Conservation (phyloP, 2,888 invertebrate genomes). For the Drosophila buzzatii region DNA sequence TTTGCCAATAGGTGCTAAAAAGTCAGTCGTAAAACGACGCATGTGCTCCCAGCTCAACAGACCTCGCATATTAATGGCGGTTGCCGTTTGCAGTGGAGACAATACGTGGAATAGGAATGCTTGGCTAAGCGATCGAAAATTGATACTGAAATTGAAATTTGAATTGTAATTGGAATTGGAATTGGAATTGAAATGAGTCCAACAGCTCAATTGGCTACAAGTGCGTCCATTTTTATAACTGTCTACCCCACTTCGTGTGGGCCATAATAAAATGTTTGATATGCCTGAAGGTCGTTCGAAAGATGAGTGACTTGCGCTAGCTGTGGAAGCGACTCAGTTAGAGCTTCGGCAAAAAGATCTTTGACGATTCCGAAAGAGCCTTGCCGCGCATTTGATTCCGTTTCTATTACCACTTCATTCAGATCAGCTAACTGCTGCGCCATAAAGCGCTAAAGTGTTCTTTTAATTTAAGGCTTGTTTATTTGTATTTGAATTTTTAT, state of each 20-base stretch:
- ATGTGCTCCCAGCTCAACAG: slow-evolving; percentile 49
- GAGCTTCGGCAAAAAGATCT: not conserved
- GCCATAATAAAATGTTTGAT: slow-evolving; percentile 58
- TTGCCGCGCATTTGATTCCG: slow-evolving; percentile 3
- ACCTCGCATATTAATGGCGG: slow-evolving; percentile 48
- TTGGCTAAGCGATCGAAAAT: not conserved
- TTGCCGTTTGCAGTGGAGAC: slow-evolving; percentile 27
- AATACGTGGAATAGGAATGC: slow-evolving; percentile 59
- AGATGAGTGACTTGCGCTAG: slow-evolving; percentile 28
- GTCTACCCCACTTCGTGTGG: slow-evolving; percentile 28
- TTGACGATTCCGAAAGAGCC: not conserved
- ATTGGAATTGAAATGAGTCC: slow-evolving; percentile 15
- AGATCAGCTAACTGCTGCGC: slow-evolving; percentile 8
- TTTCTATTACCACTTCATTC: slow-evolving; percentile 19
- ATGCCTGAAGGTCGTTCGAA: slow-evolving; percentile 54
- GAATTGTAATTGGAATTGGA: slow-evolving; percentile 23
- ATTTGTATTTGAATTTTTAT: slow-evolving; percentile 50
- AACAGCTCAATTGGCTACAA: slow-evolving; percentile 48
- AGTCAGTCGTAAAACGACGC: slow-evolving; percentile 39
- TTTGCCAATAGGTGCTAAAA: slow-evolving; percentile 33
- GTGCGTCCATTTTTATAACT: slow-evolving; percentile 60
- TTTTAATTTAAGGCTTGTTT: slow-evolving; percentile 67
- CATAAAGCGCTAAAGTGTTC: slow-evolving; percentile 55
- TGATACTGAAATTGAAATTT: slow-evolving; percentile 13
- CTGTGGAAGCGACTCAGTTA: not conserved